These are phyloP conservation scores for Plotosus lineatus DNA, from an alignment of 2,113 vertebrate species.

Conservation along the genomic window DNA sequence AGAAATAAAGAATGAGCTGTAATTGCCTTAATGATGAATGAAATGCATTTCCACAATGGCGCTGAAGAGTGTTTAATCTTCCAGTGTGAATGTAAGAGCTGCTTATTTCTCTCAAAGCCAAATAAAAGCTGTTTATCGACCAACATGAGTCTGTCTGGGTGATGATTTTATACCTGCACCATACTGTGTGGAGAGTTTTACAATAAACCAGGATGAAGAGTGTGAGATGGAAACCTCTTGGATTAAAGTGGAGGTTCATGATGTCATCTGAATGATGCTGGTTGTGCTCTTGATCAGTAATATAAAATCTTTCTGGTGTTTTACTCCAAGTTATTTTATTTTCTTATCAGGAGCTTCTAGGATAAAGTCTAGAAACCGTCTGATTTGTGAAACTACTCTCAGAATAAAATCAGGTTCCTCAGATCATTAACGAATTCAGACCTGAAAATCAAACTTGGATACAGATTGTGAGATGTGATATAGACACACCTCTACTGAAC, in stretches of 20 bases:
- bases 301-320: neutral
- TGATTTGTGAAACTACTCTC: neutral
- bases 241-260: no score
- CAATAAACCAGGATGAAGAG: neutral
- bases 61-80: slow-evolving; percentile 58
- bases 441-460: neutral
- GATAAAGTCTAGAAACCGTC: neutral
- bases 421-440: neutral
- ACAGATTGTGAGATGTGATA: neutral
- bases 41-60: slow-evolving; percentile 57
- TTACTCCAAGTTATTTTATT: neutral
- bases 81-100: slow-evolving; percentile 71
- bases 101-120: slow-evolving; percentile 73
- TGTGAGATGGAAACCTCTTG: no score
- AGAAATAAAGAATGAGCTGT: slow-evolving; percentile 41
- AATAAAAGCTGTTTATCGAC: slow-evolving; percentile 82
- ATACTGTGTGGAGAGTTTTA: neutral
- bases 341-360: no score
- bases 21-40: slow-evolving; percentile 72
- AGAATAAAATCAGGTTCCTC: neutral
- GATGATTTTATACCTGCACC: neutral
- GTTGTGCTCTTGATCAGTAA: no score
- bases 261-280: no score
- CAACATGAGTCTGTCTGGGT: slow-evolving; percentile 38
- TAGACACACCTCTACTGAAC: no score